Evolutionary conservation across 2,888 invertebrate species (phyloP), one percentile per base, ranked within the genome.

Genomic region (Galeruca laticollis): DNA sequence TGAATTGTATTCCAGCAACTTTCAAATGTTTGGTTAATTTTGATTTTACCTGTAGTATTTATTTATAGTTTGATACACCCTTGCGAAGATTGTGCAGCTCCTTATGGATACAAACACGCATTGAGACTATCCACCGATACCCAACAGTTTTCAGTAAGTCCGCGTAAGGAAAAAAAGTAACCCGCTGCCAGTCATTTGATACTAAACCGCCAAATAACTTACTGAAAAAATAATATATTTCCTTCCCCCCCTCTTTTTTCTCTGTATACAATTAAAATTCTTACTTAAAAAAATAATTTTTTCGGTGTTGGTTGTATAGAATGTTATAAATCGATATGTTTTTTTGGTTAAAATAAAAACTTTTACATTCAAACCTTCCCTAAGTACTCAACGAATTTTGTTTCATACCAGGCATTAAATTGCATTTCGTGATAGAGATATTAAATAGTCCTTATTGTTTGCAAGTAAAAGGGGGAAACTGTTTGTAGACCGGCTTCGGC

Each of bases 91-190:
- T 99, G 99, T 88, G 97, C 94, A 74, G 93, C 96, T 76, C 98
- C 99, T 26, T 99, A 99, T 86, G 98, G 98, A 81, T 99, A 93
- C 88, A 92, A 92, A 84, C 95, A 99, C 87, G 94, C 96, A 85
- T 95, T 99, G 94, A 90, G 90, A 79, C 90, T 99, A 77, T 96
- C 94, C 83, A 91, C 89, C 80, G 92, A 98, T 84, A 94, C 97
- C 13, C 85, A 88, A 82, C 87, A 87, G 84, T 99, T 99, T 87
- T 92, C 95, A 85, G 95, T 96, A 90, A 92, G 95, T 93, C 84
- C 72, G 75, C 57, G 26, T 26, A 26, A 60, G 57, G 21, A 21
- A 56, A 18, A 47, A 60, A 33, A 40, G 31, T 62, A 54, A 59
- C 60, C 61, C 37, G 37, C 15, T 11, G 33, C 20, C 54, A 51